Evolutionary conservation across 1,140 invertebrate genomes (phyloP), one percentile per base, ranked within the genome.

Genomic region (Leptinotarsa defecta): DNA sequence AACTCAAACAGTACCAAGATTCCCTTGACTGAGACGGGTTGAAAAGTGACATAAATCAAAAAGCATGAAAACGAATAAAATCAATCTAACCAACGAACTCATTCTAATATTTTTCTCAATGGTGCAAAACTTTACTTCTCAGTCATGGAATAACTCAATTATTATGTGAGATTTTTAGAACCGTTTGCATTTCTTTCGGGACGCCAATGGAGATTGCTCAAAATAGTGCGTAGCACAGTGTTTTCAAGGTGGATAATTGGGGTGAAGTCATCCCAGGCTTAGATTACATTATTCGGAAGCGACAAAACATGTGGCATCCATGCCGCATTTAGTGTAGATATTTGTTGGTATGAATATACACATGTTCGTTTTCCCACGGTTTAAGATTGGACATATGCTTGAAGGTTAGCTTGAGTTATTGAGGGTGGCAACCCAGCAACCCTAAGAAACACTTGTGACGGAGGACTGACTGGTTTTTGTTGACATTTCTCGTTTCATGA

Each of bases 361-460:
- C 68, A 70, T 70, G 68, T 70, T 70, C 68, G 13, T 48, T 70
- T 70, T 70, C 68, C 68, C 68, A 70, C 68, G 68, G 43, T 19
- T 20, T 70, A 52, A 20, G 27, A 43, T 70, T 34, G 68, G 27
- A 43, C 68, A 70, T 70, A 20, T 70, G 48, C 68, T 34, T 70
- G 15, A 70, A 52, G 68, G 34, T 70, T 52, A 52, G 34, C 68
- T 70, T 48, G 68, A 70, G 27, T 13, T 20, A 70, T 20, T 13
- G 68, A 20, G 68, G 68, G 48, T 48, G 68, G 68, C 68, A 70
- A 70, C 68, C 68, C 68, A 27, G 68, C 68, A 70, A 70, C 68
- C 68, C 68, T 52, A 70, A 70, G 68, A 70, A 70, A 70, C 68
- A 70, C 68, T 70, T 70, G 68, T 70, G 68, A 43, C 43, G 11